Percentiles rank a stretch among this genome's conserved stretches.
Conservation (phyloP, 2,797 vertebrate genomes). For the Coreius guichenoti region DNA sequence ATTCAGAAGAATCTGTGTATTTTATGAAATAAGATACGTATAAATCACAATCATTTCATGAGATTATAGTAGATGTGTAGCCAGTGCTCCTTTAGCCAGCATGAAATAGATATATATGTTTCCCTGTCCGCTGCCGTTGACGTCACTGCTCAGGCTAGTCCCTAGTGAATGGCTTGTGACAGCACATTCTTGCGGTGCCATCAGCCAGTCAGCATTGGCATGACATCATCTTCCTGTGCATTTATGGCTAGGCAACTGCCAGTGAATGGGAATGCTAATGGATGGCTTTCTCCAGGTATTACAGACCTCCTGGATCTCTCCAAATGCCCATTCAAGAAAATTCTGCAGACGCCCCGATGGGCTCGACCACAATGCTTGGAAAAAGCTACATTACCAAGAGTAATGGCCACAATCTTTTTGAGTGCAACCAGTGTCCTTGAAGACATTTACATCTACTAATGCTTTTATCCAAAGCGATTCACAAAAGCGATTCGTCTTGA, state of each 20-base stretch:
- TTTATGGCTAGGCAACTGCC: constrained; percentile 1
- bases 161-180: constrained; percentile 24
- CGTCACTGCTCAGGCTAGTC: background rate
- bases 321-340: constrained; percentile 21
- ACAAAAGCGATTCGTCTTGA: background rate
- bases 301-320: constrained; percentile 17
- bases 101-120: constrained; percentile 17
- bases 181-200: constrained; percentile 16
- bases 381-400: constrained; percentile 14
- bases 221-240: constrained; percentile 28
- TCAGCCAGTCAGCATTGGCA: constrained; percentile 12
- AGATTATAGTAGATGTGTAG: constrained; percentile 2
- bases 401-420: constrained; percentile 33
- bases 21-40: background rate
- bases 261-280: constrained; percentile 33
- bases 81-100: background rate
- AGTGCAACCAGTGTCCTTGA: constrained; percentile 23
- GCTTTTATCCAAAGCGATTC: constrained; percentile 27
- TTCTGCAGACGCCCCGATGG: constrained; percentile 6
- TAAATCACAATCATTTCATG: background rate
- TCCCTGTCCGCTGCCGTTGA: background rate
- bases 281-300: constrained; percentile 34
- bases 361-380: constrained; percentile 5
- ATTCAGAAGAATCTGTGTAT: background rate
- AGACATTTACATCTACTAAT: constrained; percentile 30